Conservation (phyloP, 2,888 invertebrate genomes). For the Ophraella communa region DNA sequence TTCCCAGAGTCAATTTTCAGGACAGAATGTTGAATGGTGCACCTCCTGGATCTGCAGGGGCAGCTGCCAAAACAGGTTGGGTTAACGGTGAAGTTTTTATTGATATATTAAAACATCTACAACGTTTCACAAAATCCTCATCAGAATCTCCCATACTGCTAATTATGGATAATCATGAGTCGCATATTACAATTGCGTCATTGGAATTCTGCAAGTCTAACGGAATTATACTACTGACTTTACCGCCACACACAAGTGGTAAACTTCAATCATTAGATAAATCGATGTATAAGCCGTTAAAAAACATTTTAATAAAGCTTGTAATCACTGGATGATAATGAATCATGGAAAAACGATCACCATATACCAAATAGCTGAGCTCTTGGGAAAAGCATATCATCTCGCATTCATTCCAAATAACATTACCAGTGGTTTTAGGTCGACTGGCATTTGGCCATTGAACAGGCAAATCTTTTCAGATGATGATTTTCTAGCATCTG, state of each 20-base stretch:
- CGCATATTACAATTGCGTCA: no score
- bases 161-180: slow-evolving; percentile 15
- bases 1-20: slow-evolving; percentile 13
- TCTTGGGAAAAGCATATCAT: slow-evolving; percentile 36
- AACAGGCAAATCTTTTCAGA: no score
- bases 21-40: slow-evolving; percentile 40
- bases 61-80: slow-evolving; percentile 46
- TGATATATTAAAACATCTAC: slow-evolving; percentile 26
- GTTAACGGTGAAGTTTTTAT: slow-evolving; percentile 38
- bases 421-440: slow-evolving; percentile 28
- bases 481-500: slow-evolving; percentile 28
- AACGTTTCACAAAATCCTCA: slow-evolving; percentile 33
- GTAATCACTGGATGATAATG: neutral
- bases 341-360: slow-evolving; percentile 23
- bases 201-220: slow-evolving; percentile 4
- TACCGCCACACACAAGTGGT: neutral
- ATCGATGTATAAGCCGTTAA: neutral
- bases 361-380: slow-evolving; percentile 36
- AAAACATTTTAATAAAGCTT: neutral
- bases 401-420: slow-evolving; percentile 35
- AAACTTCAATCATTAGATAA: slow-evolving; percentile 7
- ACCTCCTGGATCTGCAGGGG: slow-evolving; percentile 35
- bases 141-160: slow-evolving; percentile 31
- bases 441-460: slow-evolving; percentile 31
- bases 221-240: neutral